Evolutionary conservation across 2,888 invertebrate genomes (phyloP), one percentile per base, ranked within the genome.

Genomic region (Rhimphoctona megacephalus): DNA sequence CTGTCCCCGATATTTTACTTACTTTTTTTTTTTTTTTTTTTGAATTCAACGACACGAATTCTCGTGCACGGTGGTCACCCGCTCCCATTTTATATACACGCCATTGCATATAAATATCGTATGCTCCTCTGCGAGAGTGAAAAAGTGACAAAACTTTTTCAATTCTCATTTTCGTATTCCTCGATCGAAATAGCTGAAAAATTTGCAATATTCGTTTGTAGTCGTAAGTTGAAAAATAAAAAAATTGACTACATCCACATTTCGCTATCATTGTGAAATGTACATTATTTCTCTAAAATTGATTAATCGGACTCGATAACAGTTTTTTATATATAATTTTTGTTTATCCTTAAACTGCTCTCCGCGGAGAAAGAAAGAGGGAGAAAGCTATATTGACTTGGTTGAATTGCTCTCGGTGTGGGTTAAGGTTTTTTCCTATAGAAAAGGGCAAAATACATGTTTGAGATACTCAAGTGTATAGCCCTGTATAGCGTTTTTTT

Each of bases 381-480:
- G 49, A 49, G 49, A 19, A 7, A 57, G 61, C 72, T 39, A 66
- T 33, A 36, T 36, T 17, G 76, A n/a, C 52, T 64, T 33, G 17
- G 61, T 54, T 39, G 46, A 70, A 73, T n/a, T 49, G 39, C 61
- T 25, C 66, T 25, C 66, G 30, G 49, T n/a, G 69, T 74, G 74
- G 73, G 74, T 86, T 86, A 79, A 83, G 70, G 64, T 77, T 25
- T 30, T 22, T 39, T 73, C 36, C 39, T 14, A 30, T 57, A 25
- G 57, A 74, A 83, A 83, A 57, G 73, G 77, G 57, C 67, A 69
- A 83, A 78, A 86, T 70, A 83, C 66, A 66, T 52, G 77, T 74
- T 83, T 72, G 57, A 57, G 76, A 49, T 72, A 33, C 72, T 69
- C 79, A 46, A 57, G 52, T 70, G 77, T 52, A 46, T 36, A 36